These are phyloP conservation scores for Ditula angustiorana DNA, from an alignment of 2,888 invertebrate species.

Conservation along the genomic window DNA sequence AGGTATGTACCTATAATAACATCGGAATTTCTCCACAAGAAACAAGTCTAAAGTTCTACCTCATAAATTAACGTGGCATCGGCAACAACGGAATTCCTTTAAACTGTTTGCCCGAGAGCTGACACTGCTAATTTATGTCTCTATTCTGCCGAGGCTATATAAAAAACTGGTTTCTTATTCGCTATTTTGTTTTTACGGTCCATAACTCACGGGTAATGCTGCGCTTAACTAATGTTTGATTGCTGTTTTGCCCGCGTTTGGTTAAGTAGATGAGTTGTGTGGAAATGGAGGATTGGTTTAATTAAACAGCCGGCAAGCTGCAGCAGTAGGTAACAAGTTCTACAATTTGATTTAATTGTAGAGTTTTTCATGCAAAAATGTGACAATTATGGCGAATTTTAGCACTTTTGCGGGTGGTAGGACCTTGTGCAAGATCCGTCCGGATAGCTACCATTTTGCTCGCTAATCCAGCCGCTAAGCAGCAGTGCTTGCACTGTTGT, in stretches of 20 bases:
- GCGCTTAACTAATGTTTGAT: neutral
- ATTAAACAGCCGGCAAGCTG: no score
- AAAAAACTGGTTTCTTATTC: slow-evolving; percentile 16
- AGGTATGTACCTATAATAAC: no score
- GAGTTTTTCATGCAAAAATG: no score
- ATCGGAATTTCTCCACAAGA: neutral
- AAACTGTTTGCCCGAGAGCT: slow-evolving; percentile 20
- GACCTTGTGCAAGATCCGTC: no score
- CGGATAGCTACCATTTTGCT: no score
- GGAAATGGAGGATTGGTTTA: no score
- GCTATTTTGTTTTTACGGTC: slow-evolving; percentile 27
- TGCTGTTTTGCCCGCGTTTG: neutral
- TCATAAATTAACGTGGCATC: neutral
- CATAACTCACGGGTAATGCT: slow-evolving; percentile 18
- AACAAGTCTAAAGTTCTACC: neutral
- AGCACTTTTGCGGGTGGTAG: no score
- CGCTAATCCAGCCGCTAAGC: no score
- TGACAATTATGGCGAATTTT: no score
- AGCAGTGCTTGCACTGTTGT: no score
- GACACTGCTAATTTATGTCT: slow-evolving; percentile 29
- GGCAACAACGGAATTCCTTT: slow-evolving; percentile 28
- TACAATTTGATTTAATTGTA: no score
- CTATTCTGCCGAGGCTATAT: slow-evolving; percentile 4
- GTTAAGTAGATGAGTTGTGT: neutral
- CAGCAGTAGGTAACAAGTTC: no score